Evolutionary conservation across 1,140 invertebrate species (phyloP), one percentile per base, ranked within the genome.

Genomic region (Drosophila novamexicana): DNA sequence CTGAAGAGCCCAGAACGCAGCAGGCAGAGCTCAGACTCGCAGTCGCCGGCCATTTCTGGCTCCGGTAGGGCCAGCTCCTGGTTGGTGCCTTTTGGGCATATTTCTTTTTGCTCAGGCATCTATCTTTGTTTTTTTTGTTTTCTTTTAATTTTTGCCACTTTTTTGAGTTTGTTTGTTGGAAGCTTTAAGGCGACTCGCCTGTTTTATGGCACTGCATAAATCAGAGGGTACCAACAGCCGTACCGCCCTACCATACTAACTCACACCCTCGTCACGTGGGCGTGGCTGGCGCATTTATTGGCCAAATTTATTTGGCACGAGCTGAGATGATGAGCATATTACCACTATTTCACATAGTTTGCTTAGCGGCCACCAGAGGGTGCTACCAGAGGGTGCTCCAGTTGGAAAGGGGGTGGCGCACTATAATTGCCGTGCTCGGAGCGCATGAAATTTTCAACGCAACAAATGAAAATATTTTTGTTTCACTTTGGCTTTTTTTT

Each of bases 401-500:
- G 29, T 5, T 2, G n/a, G 32, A 34, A 2, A 22, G 22, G 22
- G 22, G 2, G 3, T 32, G 50, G 22, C 53, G 7, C 70, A 45
- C 67, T 70, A 80, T 82, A 82, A 89, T 86, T 88, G 79, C 79
- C 79, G 65, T 66, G 67, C 77, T 81, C 65, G 54, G 47, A 64
- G 75, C 68, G 59, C 83, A 86, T 86, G 83, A 86, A 86, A 86
- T 79, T 86, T 85, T 88, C 75, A 86, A 74, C 77, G 84, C 83
- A 83, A 83, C 76, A 86, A 88, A 88, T 83, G 77, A 88, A 88
- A 82, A 78, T 79, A 54, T 54, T 54, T 18, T 54, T 76, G 62
- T 77, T 71, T 62, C 62, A 44, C 40, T 40, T 50, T 56, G 70
- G 66, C 34, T 50, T 70, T 53, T 45, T 18, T n/a, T 22, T 45